A percentile compares a stretch with the other conserved stretches of the same genome.
Evolutionary conservation across 2,113 vertebrate species (phyloP).

Genomic region (Nesoenas mayeri): DNA sequence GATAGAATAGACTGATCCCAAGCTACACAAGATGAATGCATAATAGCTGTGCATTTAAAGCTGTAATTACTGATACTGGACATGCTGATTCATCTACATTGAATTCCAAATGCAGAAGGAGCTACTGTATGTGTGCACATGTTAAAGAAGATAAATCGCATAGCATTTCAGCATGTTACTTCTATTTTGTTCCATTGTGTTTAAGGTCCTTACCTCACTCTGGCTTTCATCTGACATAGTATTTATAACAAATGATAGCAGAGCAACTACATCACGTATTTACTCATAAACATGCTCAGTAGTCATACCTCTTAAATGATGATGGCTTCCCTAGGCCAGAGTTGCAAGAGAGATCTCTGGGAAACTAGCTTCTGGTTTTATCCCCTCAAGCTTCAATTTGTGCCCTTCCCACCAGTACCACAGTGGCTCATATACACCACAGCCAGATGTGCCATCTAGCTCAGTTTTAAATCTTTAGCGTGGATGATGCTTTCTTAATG

Average conservation of each 20-base stretch:
- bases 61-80: not conserved
- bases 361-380: not conserved
- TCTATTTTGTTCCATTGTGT: not conserved
- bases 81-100: constrained; percentile 14
- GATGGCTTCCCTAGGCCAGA: not conserved
- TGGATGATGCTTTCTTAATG: not conserved
- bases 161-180: not conserved
- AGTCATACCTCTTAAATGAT: not conserved
- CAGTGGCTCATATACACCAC: not conserved
- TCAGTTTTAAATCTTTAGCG: not conserved
- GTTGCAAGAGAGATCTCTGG: not conserved
- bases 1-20: not conserved
- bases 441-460: constrained; percentile 22
- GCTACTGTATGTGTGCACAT: rapidly evolving
- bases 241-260: not conserved
- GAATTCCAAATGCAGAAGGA: not conserved
- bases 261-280: not conserved
- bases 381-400: not conserved
- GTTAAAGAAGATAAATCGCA: not conserved
- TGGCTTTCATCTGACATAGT: not conserved
- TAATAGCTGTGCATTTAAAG: constrained; percentile 33
- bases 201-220: not conserved
- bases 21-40: not conserved
- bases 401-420: not conserved
- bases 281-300: not conserved